Evolutionary conservation across 2,113 vertebrate species (phyloP).

Genomic region (Argyrosomus japonicus): DNA sequence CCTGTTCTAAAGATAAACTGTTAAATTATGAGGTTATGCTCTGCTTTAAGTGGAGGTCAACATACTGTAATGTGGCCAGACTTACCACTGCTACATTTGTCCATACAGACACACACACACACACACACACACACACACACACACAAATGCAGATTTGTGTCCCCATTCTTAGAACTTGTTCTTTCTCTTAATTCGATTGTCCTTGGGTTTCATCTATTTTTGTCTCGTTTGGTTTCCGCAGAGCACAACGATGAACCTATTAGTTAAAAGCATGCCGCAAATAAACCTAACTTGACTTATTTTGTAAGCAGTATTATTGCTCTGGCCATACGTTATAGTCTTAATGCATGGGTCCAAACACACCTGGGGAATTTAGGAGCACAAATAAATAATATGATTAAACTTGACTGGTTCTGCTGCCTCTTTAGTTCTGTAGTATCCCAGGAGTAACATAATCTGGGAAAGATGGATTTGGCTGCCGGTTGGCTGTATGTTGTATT

Average conservation of each 20-base stretch:
- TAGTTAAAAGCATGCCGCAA: constrained; percentile 50
- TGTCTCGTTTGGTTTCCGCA: constrained; percentile 18
- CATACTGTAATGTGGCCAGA: neutral
- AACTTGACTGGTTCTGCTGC: constrained; percentile 57
- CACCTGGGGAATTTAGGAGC: constrained; percentile 53
- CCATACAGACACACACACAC: neutral
- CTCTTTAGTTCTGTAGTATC: constrained; percentile 58
- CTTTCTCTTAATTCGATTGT: constrained; percentile 7
- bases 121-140: neutral
- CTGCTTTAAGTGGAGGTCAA: neutral
- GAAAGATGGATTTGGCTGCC: constrained; percentile 66
- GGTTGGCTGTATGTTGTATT: constrained; percentile 22
- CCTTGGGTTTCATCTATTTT: constrained; percentile 29
- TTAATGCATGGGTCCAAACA: constrained; percentile 15
- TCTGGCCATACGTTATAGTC: constrained; percentile 54
- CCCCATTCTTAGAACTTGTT: constrained; percentile 9
- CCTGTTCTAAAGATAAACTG: neutral
- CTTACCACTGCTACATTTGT: neutral
- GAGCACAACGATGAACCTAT: constrained; percentile 13
- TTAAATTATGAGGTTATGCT: neutral
- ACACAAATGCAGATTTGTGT: neutral
- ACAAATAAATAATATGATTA: constrained; percentile 67
- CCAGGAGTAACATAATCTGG: constrained; percentile 64
- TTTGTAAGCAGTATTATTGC: constrained; percentile 39
- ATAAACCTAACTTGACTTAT: constrained; percentile 52